Evolutionary conservation across 2,797 vertebrate species (phyloP).

Genomic region (Serranus cabrilla): DNA sequence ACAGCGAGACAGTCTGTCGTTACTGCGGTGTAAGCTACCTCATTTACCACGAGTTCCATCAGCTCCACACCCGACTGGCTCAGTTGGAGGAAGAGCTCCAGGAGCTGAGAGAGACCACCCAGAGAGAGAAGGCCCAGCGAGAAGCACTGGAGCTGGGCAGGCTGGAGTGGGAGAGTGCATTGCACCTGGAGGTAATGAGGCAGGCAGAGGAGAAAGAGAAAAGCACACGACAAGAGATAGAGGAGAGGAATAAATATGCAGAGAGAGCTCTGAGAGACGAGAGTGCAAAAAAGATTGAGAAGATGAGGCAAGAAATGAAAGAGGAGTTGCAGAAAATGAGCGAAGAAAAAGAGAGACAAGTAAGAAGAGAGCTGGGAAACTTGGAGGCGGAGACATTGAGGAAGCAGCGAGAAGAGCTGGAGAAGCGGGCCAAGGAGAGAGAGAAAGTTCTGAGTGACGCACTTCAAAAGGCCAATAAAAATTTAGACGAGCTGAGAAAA

Average conservation of each 20-base stretch:
- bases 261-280: slow-evolving; percentile 49
- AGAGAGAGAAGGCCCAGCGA: slow-evolving; percentile 85
- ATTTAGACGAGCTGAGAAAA: slow-evolving; percentile 82
- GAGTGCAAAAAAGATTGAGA: slow-evolving; percentile 38
- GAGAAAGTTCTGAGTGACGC: slow-evolving; percentile 87
- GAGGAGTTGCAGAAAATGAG: slow-evolving; percentile 40
- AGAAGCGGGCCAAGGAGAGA: slow-evolving; percentile 81
- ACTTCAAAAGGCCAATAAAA: slow-evolving; percentile 83
- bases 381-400: slow-evolving; percentile 84
- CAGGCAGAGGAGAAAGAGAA: slow-evolving; percentile 42
- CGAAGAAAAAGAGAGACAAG: slow-evolving; percentile 37
- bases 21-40: slow-evolving; percentile 95
- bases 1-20: slow-evolving; percentile 89
- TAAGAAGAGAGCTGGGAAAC: slow-evolving; percentile 78
- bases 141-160: slow-evolving; percentile 80
- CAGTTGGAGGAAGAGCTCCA: slow-evolving; percentile 87
- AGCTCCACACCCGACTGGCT: slow-evolving; percentile 87
- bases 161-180: slow-evolving; percentile 56
- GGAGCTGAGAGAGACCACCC: slow-evolving; percentile 79
- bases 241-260: slow-evolving; percentile 27
- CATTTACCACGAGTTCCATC: slow-evolving; percentile 92
- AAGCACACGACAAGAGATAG: slow-evolving; percentile 34
- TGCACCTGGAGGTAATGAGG: slow-evolving; percentile 50
- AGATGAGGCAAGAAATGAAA: slow-evolving; percentile 38
- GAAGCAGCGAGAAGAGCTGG: slow-evolving; percentile 82